Percentiles rank a stretch among this genome's conserved stretches.
Evolutionary conservation across 2,888 invertebrate species (phyloP).

Genomic region (Aquatica leii): DNA sequence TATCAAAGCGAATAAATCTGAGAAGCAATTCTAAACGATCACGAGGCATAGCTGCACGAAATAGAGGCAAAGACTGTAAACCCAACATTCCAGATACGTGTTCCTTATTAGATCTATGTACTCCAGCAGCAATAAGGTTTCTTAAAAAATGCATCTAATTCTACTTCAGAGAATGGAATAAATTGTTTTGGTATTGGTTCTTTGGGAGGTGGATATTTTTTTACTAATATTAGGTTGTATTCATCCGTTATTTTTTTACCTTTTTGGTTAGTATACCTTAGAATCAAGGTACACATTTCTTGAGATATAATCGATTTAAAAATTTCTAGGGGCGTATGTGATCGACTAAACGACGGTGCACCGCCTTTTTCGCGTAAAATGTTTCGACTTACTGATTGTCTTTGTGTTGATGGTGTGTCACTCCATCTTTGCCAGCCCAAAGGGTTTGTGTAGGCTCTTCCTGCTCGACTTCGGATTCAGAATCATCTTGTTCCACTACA

Average conservation of each 20-base stretch:
- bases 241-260: no score
- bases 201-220: constrained; percentile 8
- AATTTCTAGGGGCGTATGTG: not conserved
- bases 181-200: constrained; percentile 15
- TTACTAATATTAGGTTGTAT: no score
- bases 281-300: constrained; percentile 16
- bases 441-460: not conserved
- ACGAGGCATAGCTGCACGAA: constrained; percentile 17
- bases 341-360: not conserved
- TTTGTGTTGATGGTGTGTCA: no score
- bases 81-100: constrained; percentile 23
- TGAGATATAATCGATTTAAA: constrained; percentile 13
- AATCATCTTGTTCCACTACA: no score
- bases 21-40: constrained; percentile 22
- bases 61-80: constrained; percentile 15
- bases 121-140: constrained; percentile 18
- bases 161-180: constrained; percentile 13
- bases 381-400: constrained; percentile 9
- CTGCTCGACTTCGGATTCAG: not conserved
- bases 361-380: constrained; percentile 13
- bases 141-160: constrained; percentile 24
- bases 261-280: no score
- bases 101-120: constrained; percentile 24
- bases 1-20: constrained; percentile 31
- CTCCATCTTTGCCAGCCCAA: constrained; percentile 15